Evolutionary conservation across 2,888 invertebrate species (phyloP), one percentile per base, ranked within the genome.

Genomic region (Ptilodon capucinus): DNA sequence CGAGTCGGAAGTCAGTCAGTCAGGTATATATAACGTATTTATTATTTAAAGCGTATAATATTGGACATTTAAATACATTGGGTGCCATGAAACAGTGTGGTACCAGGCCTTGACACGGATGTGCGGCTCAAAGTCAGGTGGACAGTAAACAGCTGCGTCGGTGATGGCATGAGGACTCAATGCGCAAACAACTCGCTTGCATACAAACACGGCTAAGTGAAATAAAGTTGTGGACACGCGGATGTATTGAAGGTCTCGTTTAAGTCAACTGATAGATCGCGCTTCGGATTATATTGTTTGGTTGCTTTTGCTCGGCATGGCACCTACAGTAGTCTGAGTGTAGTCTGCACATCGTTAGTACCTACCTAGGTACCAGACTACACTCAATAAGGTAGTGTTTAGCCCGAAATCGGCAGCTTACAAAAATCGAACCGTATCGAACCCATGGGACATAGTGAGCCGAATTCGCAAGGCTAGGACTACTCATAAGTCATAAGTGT

Each of bases 121-220:
- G 76, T 73, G 68, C 70, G 67, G 60, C 64, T 76, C 76, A 76
- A 78, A 77, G 81, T 71, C 77, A 75, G 61, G 71, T 73, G 66
- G 64, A 64, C 65, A 75, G 74, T 73, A 71, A 75, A 67, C 56
- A 49, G 52, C 68, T 56, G 60, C 48, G 64, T 75, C 69, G 68
- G 61, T 54, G 64, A 61, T 61, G 52, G 61, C 51, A 40, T 51
- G 60, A 56, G 51, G 57, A 41, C 48, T 54, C 56, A 56, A 50
- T 63, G 51, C 41, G 53, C 49, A 51, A 56, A 19, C 35, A 36
- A 8, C 25, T 40, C 40, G 14, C 44, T 40, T 41, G 54, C 53
- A 56, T 67, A 54, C 52, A 40, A 52, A 58, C 16, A 53, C 48
- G 30, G 43, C 30, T 43, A 34, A 58, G 25, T 51, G 40, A 48